Evolutionary conservation across 2,888 invertebrate genomes (phyloP), one percentile per base, ranked within the genome.

Genomic region (Mesorhabditis belari): DNA sequence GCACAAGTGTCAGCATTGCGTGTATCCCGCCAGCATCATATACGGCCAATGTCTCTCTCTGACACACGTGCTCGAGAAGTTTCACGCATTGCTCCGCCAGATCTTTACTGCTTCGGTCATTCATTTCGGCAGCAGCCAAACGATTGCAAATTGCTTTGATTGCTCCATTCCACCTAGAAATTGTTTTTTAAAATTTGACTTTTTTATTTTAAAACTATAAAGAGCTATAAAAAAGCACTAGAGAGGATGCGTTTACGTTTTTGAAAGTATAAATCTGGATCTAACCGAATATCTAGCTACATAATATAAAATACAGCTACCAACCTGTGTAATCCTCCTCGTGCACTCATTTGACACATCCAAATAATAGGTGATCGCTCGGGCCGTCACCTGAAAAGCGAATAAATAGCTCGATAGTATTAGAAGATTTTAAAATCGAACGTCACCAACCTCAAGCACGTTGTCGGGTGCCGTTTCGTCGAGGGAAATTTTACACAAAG

Each of bases 271-370:
- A n/a, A 21, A 53, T 19, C 12, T 27, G 23, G 28, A 55, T 5
- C 35, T 9, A n/a, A 28, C 26, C 5, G 24, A n/a, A n/a, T n/a
- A n/a, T n/a, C n/a, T n/a, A n/a, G n/a, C n/a, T n/a, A n/a, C n/a
- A n/a, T n/a, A n/a, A n/a, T n/a, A n/a, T n/a, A n/a, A n/a, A n/a
- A n/a, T n/a, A n/a, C n/a, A n/a, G n/a, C n/a, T n/a, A n/a, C 55
- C 4, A 24, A 65, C 65, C 52, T 94, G 92, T 26, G 96, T 92
- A 81, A 99, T 96, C 35, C 85, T 88, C 63, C 96, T 87, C n/a
- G 98, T 96, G 84, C 96, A 98, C 85, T 98, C 98, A 59, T 95
- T 94, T 78, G 95, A 95, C 58, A 98, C 94, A 86, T 98, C 98
- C 80, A 98, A 85, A 83, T 96, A 98, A 83, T 98, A 98, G 21